A percentile compares a stretch with the other conserved stretches of the same genome.
phyloP scores from a whole-genome alignment of 2,113 vertebrate genomes.

The Elgaria multicarinata region DNA sequence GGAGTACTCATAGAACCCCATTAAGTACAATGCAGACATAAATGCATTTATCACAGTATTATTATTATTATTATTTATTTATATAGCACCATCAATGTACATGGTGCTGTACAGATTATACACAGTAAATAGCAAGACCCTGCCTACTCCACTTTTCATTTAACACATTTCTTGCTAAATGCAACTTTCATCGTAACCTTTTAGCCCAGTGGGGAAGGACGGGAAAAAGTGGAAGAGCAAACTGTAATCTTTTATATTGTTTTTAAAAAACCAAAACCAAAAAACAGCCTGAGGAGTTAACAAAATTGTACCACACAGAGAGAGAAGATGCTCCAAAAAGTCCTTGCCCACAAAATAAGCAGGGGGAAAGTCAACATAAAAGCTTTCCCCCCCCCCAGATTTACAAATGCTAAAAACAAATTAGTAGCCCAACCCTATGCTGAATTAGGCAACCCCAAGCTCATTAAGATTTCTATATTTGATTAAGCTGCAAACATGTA shows the following conservation, averaged over 20 bases:
- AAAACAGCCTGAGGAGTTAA: background rate
- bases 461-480: background rate
- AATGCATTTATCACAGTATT: background rate
- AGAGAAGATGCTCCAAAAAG: background rate
- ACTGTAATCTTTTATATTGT: background rate
- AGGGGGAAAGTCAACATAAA: background rate
- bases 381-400: background rate
- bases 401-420: constrained; percentile 16
- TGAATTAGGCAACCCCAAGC: background rate
- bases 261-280: background rate
- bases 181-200: background rate
- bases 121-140: too few relatives aligned
- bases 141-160: background rate
- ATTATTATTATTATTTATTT: too few relatives aligned
- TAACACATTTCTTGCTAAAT: background rate
- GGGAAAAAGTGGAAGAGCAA: background rate
- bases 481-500: background rate
- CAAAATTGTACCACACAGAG: background rate
- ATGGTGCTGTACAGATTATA: too few relatives aligned
- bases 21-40: background rate
- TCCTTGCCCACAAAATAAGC: background rate
- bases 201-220: background rate
- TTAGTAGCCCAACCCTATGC: background rate
- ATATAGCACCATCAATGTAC: too few relatives aligned
- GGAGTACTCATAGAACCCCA: background rate